Evolutionary conservation across 2,797 vertebrate species (phyloP).

Genomic region (Gymnothorax reevesii): DNA sequence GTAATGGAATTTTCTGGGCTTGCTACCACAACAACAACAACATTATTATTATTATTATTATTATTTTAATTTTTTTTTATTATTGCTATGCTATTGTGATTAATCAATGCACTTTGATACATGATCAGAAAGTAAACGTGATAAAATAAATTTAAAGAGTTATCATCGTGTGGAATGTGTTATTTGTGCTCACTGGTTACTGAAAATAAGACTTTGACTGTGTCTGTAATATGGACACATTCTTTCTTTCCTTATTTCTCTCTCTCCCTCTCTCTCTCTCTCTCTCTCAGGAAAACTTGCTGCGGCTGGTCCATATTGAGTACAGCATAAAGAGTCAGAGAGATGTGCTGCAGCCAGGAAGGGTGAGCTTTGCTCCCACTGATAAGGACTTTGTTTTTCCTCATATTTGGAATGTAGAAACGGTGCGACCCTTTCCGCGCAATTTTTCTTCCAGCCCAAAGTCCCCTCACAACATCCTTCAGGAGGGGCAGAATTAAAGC

Average conservation of each 20-base stretch:
- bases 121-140: too few relatives aligned
- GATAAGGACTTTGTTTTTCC: conserved; percentile 43
- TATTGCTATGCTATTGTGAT: too few relatives aligned
- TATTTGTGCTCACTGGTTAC: background rate
- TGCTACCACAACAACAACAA: background rate
- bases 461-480: background rate
- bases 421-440: background rate
- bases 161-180: background rate
- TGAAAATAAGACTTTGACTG: background rate
- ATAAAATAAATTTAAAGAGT: too few relatives aligned
- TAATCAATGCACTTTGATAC: too few relatives aligned
- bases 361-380: conserved; percentile 77
- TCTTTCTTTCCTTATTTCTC: conserved; percentile 47
- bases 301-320: conserved; percentile 93
- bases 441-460: background rate
- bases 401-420: conserved; percentile 5
- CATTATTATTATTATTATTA: background rate
- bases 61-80: too few relatives aligned
- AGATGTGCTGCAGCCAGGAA: conserved; percentile 86
- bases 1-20: background rate
- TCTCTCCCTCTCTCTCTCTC: conserved; percentile 33
- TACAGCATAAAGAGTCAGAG: conserved; percentile 88
- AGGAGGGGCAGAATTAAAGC: background rate
- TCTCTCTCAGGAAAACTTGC: conserved; percentile 84
- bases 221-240: background rate